phyloP scores from a whole-genome alignment of 2,888 invertebrate genomes.

The Camptogramma bilineatum region DNA sequence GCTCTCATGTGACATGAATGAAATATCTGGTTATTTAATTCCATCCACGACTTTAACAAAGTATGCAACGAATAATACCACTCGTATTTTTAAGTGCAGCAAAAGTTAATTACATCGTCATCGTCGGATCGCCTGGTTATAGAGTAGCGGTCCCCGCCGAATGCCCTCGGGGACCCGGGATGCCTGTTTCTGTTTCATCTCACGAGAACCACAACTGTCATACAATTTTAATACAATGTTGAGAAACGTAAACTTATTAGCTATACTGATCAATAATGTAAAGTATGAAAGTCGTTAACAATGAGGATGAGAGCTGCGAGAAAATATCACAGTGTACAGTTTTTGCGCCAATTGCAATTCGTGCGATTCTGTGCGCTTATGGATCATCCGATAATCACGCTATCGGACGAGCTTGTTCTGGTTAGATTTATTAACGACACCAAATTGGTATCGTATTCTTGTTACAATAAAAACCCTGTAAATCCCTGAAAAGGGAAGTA shows the following conservation, averaged over 20 bases:
- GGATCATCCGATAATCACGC: slow-evolving; percentile 33
- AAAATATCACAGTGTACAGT: slow-evolving; percentile 63
- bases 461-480: slow-evolving; percentile 20
- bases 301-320: slow-evolving; percentile 72
- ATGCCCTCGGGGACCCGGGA: slow-evolving; percentile 42
- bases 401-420: slow-evolving; percentile 13
- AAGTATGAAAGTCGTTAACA: slow-evolving; percentile 77
- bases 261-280: slow-evolving; percentile 60
- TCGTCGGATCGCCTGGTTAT: slow-evolving; percentile 54
- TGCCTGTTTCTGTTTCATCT: slow-evolving; percentile 45
- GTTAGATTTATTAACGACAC: slow-evolving; percentile 11
- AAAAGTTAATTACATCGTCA: slow-evolving; percentile 68
- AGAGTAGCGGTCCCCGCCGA: slow-evolving; percentile 44
- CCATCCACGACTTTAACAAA: slow-evolving; percentile 64
- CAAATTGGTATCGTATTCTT: slow-evolving; percentile 15
- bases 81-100: slow-evolving; percentile 45
- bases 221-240: slow-evolving; percentile 64
- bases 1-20: slow-evolving; percentile 49
- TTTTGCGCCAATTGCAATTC: slow-evolving; percentile 54
- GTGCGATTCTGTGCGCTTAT: slow-evolving; percentile 34
- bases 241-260: slow-evolving; percentile 67
- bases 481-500: slow-evolving; percentile 19
- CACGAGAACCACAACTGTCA: slow-evolving; percentile 60
- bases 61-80: slow-evolving; percentile 51
- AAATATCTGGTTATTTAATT: slow-evolving; percentile 63